Evolutionary conservation across 1,140 invertebrate species (phyloP), one percentile per base, ranked within the genome.

Genomic region (Cotesia vestalis): DNA sequence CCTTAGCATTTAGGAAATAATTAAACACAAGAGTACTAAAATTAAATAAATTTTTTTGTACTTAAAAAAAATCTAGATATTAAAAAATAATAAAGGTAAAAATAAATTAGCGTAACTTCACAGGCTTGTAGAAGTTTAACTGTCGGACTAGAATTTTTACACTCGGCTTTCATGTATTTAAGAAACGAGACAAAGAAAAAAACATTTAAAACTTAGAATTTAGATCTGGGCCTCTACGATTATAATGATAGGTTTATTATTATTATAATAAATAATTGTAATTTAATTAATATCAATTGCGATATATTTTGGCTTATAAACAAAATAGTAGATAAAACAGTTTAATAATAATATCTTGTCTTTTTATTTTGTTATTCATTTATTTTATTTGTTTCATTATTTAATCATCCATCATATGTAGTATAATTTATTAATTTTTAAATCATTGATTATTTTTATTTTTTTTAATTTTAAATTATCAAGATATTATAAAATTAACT

Each of bases 11-110:
- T 74, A 79, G 74, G 1, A 27, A 27, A 55, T 14, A 55, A 55
- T n/a, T 72, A 70, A 72, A 77, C 66, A 73, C 66, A 69, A 76
- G 73, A 79, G 78, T 77, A 81, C 73, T 77, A 79, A 79, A 78
- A 36, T 36, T 57, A 77, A 79, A 75, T 74, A 69, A 69, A 73
- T 74, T 76, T 69, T 83, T 84, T 84, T 83, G 84, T 85, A 85
- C 84, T 85, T 85, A 85, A 85, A 78, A 75, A 77, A 80, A 76
- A 75, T 72, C 77, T 60, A 34, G 67, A 20, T 14, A 64, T 67
- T 60, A 80, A 70, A 80, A 81, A 78, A 82, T 74, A 77, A 71
- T 38, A 66, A 57, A 67, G 77, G 78, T 8, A 40, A 46, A 46
- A 46, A 9, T 9, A 46, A 46, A 46, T 46, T 46, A 46, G 40